Conservation (phyloP, 2,797 vertebrate genomes). For the Phyllotis vaccarum region DNA sequence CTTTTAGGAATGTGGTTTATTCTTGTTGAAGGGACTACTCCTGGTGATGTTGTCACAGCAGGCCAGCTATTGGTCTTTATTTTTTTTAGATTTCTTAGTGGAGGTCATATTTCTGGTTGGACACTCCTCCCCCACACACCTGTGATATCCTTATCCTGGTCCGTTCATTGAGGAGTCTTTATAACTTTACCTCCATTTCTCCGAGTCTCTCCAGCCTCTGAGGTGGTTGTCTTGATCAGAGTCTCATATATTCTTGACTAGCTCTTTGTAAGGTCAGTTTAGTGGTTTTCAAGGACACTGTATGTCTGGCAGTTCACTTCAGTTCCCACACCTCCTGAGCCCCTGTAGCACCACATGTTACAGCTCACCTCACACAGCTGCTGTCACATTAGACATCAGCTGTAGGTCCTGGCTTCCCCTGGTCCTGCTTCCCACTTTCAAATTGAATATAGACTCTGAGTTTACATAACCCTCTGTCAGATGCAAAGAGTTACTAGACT, state of each 20-base stretch:
- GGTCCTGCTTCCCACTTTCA: neutral
- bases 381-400: neutral
- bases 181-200: neutral
- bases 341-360: neutral
- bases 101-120: neutral
- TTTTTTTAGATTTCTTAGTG: constrained; percentile 12
- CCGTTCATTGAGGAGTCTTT: neutral
- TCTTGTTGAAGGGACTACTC: neutral
- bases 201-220: neutral
- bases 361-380: neutral
- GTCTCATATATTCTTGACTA: neutral
- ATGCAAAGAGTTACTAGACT: neutral
- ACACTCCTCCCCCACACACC: neutral
- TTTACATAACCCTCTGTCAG: neutral
- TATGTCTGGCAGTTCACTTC: neutral
- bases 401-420: neutral
- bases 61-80: neutral
- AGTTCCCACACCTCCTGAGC: neutral
- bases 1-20: neutral
- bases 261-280: neutral
- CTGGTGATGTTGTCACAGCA: neutral
- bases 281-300: neutral
- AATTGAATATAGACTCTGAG: neutral
- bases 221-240: neutral
- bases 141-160: neutral